Evolutionary conservation across 1,140 invertebrate genomes (phyloP), one percentile per base, ranked within the genome.

Genomic region (Aporrectodea caliginosa): DNA sequence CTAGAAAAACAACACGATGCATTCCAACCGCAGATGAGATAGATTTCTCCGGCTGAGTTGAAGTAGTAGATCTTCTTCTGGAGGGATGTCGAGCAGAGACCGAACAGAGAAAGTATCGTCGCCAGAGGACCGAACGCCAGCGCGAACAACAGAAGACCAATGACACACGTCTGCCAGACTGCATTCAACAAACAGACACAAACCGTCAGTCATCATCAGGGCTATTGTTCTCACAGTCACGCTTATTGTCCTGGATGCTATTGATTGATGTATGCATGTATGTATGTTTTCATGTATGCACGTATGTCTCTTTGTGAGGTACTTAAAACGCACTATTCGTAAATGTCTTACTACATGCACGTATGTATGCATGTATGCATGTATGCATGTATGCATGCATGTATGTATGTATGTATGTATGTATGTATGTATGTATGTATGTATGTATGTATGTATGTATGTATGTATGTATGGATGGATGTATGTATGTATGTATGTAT

Each of bases 21-120:
- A n/a, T n/a, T n/a, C n/a, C n/a, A n/a, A 81, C 80, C 80, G 35
- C 72, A 81, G 16, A 81, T 80, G 78, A 81, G 43, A 71, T 69
- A 80, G 32, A 81, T 80, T 70, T 83, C 82, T 27, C 82, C 82
- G 35, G 82, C 82, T 2, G 81, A 82, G 73, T 83, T 82, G 76
- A 75, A 82, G 79, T 80, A 83, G 74, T 83, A 83, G 69, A 83
- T 80, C 35, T 82, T 81, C 22, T 78, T 58, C 29, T 43, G 34
- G 22, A 82, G 81, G 16, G 68, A 31, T 0, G 34, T 31, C 29
- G 81, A 35, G 30, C 58, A 75, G 29, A 82, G 30, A 12, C 81
- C 82, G 74, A 75, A 69, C 35, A 83, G 33, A 33, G 79, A 77
- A 69, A 83, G 80, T 27, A 80, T 31, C 14, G 76, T 58, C 58